Percentiles rank a stretch among this genome's conserved stretches.
Evolutionary conservation across 2,113 vertebrate species (phyloP).

Genomic region (Neolamprologus modestus): DNA sequence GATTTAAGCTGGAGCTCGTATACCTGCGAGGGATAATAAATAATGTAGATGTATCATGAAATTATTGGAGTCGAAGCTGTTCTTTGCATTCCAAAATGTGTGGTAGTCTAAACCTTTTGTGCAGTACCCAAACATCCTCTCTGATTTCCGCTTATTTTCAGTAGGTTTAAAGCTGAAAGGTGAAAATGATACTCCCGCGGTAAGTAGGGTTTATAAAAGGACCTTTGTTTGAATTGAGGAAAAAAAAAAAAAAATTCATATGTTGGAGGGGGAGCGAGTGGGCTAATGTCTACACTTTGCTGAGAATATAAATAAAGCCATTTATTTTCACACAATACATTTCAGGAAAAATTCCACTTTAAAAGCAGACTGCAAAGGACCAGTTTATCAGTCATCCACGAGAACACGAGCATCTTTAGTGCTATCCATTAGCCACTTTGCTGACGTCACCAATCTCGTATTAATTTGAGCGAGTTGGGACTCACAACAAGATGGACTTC

Average conservation of each 20-base stretch:
- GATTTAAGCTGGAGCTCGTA: constrained; percentile 40
- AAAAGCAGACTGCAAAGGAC: not conserved
- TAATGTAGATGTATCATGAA: constrained; percentile 46
- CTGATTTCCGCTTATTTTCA: not conserved
- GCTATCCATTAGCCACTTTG: not conserved
- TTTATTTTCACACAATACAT: not conserved
- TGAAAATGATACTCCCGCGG: not conserved
- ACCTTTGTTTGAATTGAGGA: not conserved
- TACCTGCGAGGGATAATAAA: constrained; percentile 50
- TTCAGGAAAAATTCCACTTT: not conserved
- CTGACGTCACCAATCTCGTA: not conserved
- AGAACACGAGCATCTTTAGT: not conserved
- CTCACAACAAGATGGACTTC: not conserved
- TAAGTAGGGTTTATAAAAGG: not conserved
- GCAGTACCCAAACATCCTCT: not conserved
- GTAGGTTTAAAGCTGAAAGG: not conserved
- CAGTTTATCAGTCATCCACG: not conserved
- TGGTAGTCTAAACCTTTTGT: not conserved
- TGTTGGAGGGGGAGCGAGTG: not conserved
- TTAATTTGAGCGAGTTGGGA: not conserved
- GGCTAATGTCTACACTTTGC: not conserved
- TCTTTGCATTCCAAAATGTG: not conserved
- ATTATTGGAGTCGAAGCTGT: constrained; percentile 39
- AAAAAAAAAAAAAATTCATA: not conserved
- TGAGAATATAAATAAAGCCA: not conserved